Evolutionary conservation across 2,888 invertebrate species (phyloP), one percentile per base, ranked within the genome.

Genomic region (Hedychridium roseum): DNA sequence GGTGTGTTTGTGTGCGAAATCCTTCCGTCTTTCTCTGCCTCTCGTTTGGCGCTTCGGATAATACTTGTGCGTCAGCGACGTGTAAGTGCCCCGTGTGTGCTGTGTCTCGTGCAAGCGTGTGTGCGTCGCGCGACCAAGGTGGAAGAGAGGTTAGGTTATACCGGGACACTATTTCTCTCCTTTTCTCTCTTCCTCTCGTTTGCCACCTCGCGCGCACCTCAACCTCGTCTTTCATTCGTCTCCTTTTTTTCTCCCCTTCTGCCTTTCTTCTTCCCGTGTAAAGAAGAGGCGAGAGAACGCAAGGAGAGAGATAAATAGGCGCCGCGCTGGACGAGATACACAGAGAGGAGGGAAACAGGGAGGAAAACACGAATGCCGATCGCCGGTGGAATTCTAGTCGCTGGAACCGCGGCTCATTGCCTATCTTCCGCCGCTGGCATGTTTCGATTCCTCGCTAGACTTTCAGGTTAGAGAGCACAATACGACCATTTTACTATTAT

Each of bases 401-500:
- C 68, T 64, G 70, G 64, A 71, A 73, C 64, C 62, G 64, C 69
- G 66, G 62, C 69, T 54, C 68, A 66, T 58, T 68, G 66, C 64
- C 64, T 66, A 49, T 68, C 70, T 56, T 64, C 70, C 58, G 65
- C 73, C 62, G 66, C 74, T 66, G 70, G 73, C 61, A 75, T 76
- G 77, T 68, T 74, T 60, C 68, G 76, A 75, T 84, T 84, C 80
- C 81, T 84, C 79, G 83, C 83, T 76, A 82, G 83, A 79, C 82
- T 84, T 76, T 83, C 84, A 83, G 84, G 84, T 84, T 79, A 83
- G n/a, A n/a, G n/a, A n/a, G n/a, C n/a, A n/a, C n/a, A n/a, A n/a
- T n/a, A n/a, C n/a, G n/a, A n/a, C n/a, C n/a, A n/a, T n/a, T n/a
- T n/a, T n/a, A n/a, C n/a, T n/a, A n/a, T n/a, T n/a, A n/a, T n/a